Conservation (phyloP, 2,113 vertebrate species). For the Calonectris borealis region DNA sequence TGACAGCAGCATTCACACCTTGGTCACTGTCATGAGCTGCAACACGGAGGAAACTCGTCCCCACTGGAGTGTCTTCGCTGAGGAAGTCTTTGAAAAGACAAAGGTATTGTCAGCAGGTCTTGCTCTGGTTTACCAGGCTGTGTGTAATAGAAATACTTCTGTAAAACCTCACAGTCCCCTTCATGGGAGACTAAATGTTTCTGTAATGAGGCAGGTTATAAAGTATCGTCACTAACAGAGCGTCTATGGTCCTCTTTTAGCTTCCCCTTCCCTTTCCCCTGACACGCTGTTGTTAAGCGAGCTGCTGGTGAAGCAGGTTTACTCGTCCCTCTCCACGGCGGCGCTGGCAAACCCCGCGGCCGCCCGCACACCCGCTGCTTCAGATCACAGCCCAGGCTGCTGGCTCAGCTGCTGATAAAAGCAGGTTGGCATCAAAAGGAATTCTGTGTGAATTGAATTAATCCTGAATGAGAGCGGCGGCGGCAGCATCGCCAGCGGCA, state of each 20-base stretch:
- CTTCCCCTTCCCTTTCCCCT: neutral
- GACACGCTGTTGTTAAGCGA: accelerated
- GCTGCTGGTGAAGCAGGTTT: neutral
- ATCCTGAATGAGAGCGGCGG: neutral
- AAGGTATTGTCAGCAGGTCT: neutral
- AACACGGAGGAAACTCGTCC: constrained; percentile 84
- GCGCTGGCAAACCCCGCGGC: accelerated
- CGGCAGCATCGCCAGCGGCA: neutral
- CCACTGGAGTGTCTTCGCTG: constrained; percentile 82
- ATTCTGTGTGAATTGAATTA: neutral
- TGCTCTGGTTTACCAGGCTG: neutral
- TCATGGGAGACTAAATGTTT: neutral
- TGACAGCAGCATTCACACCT: constrained; percentile 84
- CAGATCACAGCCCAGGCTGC: neutral
- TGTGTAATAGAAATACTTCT: neutral
- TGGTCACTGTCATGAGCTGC: constrained; percentile 88
- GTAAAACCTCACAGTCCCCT: neutral
- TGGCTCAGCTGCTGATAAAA: neutral
- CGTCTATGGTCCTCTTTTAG: neutral
- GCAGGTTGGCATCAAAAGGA: neutral
- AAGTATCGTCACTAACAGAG: neutral
- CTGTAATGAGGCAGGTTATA: neutral
- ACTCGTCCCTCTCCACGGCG: accelerated
- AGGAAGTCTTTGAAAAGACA: constrained; percentile 81
- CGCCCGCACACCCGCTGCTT: accelerated